phyloP scores from a whole-genome alignment of 2,888 invertebrate genomes.

The Platycheirus rosarum region DNA sequence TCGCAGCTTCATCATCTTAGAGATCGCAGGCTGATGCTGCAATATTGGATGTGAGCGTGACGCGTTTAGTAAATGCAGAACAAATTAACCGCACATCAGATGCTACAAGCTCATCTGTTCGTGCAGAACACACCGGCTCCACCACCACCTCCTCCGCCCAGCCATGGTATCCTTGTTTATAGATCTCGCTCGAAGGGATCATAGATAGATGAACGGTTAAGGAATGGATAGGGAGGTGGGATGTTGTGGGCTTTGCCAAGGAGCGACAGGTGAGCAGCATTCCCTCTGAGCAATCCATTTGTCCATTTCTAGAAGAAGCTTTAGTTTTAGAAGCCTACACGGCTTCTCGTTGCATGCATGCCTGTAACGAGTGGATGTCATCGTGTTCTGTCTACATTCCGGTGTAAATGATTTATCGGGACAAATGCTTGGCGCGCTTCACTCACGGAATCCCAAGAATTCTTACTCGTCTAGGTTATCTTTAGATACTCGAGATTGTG shows the following conservation, averaged over 20 bases:
- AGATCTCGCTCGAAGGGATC: conserved; percentile 44
- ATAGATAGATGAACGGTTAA: conserved; percentile 23
- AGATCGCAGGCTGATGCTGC: conserved; percentile 20
- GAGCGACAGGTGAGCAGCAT: conserved; percentile 71
- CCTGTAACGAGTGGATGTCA: conserved; percentile 27
- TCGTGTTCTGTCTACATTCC: conserved; percentile 28
- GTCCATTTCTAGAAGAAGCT: conserved; percentile 60
- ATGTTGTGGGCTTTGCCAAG: no score
- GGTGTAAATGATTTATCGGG: conserved; percentile 74
- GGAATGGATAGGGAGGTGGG: neutral
- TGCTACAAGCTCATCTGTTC: conserved; percentile 67
- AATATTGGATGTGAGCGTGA: conserved; percentile 62
- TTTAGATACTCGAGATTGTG: conserved; percentile 58
- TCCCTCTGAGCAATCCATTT: conserved; percentile 66
- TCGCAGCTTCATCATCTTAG: conserved; percentile 47
- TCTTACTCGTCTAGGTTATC: conserved; percentile 73
- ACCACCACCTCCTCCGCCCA: conserved; percentile 61
- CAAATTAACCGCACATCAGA: conserved; percentile 73
- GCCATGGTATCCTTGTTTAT: no score
- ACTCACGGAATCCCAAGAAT: conserved; percentile 73
- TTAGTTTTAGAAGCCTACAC: conserved; percentile 39
- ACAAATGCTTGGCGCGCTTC: conserved; percentile 75
- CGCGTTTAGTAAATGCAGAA: conserved; percentile 74
- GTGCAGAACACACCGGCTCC: conserved; percentile 60
- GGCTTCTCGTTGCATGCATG: neutral